Evolutionary conservation across 1,140 invertebrate genomes (phyloP).

Genomic region (Drosophila persimilis): DNA sequence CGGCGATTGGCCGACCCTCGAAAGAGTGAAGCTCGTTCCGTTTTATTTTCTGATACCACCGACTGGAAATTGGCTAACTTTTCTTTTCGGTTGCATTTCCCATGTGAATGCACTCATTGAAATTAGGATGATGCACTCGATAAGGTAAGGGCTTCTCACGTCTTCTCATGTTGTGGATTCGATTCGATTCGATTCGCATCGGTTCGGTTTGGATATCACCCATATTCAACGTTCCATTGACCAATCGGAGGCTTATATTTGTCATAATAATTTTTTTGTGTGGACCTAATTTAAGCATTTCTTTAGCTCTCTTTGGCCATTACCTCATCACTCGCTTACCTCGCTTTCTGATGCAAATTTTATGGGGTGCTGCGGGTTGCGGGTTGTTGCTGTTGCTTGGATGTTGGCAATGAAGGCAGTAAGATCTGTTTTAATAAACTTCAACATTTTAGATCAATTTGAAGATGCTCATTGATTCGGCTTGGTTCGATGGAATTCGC

Average conservation of each 20-base stretch:
- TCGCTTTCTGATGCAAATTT: slow-evolving; percentile 35
- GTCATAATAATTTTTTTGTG: slow-evolving; percentile 9
- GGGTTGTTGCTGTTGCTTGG: no score
- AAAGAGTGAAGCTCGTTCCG: no score
- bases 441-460: slow-evolving; percentile 34
- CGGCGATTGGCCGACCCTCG: no score
- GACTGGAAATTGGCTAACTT: background rate
- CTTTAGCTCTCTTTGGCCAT: slow-evolving; percentile 18
- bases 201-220: slow-evolving; percentile 5
- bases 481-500: no score
- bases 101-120: background rate
- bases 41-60: no score
- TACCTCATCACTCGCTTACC: slow-evolving; percentile 19
- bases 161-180: slow-evolving; percentile 9
- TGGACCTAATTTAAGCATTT: slow-evolving; percentile 30
- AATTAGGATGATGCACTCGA: slow-evolving; percentile 13
- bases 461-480: slow-evolving; percentile 34
- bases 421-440: slow-evolving; percentile 18
- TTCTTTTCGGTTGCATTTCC: no score
- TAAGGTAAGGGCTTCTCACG: slow-evolving; percentile 39
- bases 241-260: slow-evolving; percentile 11
- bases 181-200: slow-evolving; percentile 2
- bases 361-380: background rate
- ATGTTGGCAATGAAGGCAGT: no score
- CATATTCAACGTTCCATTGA: slow-evolving; percentile 1